Evolutionary conservation across 2,888 invertebrate genomes (phyloP).

Genomic region (Halictus quadricinctus): DNA sequence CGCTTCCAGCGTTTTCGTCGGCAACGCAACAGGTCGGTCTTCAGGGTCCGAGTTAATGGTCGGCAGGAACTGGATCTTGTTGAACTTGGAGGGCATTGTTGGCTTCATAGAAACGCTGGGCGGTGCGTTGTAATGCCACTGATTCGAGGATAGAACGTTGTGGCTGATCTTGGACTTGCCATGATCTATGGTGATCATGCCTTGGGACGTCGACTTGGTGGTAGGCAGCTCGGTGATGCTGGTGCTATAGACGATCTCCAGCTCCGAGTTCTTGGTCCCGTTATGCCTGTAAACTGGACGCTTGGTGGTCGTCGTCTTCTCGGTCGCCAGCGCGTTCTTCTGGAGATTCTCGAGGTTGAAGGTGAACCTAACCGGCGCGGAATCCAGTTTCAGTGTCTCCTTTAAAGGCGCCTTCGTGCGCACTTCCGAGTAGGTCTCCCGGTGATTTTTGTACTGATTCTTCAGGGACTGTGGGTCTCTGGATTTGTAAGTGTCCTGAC

Average conservation of each 20-base stretch:
- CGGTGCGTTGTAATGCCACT: conserved; percentile 82
- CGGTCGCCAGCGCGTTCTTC: conserved; percentile 23
- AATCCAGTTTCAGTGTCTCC: conserved; percentile 57
- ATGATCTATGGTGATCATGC: conserved; percentile 32
- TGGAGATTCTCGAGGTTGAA: conserved; percentile 73
- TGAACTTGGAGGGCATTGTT: conserved; percentile 29
- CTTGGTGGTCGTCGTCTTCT: conserved; percentile 22
- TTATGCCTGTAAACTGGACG: conserved; percentile 48
- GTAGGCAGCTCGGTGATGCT: conserved; percentile 36
- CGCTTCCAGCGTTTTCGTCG: not conserved
- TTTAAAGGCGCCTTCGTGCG: conserved; percentile 48
- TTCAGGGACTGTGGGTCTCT: conserved; percentile 11
- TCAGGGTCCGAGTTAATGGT: conserved; percentile 37
- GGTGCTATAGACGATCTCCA: conserved; percentile 58
- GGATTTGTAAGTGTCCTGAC: conserved; percentile 7
- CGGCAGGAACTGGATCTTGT: conserved; percentile 33
- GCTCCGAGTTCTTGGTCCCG: not conserved
- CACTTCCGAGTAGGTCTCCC: conserved; percentile 69
- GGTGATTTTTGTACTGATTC: conserved; percentile 70
- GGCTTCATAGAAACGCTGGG: conserved; percentile 63
- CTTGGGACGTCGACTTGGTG: conserved; percentile 21
- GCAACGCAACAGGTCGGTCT: not conserved
- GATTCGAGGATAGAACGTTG: conserved; percentile 72
- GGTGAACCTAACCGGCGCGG: conserved; percentile 74
- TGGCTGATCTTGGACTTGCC: conserved; percentile 60